These are phyloP conservation scores for Perithous albicinctus DNA, from an alignment of 2,888 invertebrate genomes.

Conservation along the genomic window DNA sequence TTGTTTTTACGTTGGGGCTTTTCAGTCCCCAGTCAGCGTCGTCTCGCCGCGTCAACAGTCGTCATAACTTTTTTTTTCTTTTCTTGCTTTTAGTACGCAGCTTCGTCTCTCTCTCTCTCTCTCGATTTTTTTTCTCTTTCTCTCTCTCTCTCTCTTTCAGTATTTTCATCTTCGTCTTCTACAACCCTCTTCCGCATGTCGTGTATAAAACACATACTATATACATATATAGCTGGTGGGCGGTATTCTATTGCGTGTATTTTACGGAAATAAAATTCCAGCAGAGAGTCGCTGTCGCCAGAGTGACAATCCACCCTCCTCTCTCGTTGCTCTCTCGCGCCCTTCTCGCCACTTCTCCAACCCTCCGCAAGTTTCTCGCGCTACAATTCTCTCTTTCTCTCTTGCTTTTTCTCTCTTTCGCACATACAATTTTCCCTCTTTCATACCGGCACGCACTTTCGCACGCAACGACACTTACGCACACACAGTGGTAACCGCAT, in stretches of 20 bases:
- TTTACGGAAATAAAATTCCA: slow-evolving; percentile 62
- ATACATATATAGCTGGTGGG: not conserved
- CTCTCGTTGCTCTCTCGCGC: slow-evolving; percentile 46
- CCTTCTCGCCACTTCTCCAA: slow-evolving; percentile 41
- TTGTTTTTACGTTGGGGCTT: not conserved
- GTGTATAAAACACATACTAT: not conserved
- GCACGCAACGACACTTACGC: slow-evolving; percentile 54
- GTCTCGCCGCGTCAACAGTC: slow-evolving; percentile 38
- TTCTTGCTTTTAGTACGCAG: not conserved
- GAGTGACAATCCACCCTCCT: slow-evolving; percentile 54
- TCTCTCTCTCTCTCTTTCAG: no score
- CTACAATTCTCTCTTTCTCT: slow-evolving; percentile 9
- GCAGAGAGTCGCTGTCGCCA: slow-evolving; percentile 29
- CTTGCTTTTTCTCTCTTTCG: slow-evolving; percentile 23
- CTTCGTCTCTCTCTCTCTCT: not conserved
- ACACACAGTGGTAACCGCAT: slow-evolving; percentile 5
- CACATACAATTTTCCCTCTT: slow-evolving; percentile 16
- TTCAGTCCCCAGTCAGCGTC: not conserved
- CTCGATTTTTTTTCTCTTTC: not conserved
- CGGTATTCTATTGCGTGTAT: not conserved
- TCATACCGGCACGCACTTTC: slow-evolving; percentile 29
- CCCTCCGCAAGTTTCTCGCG: slow-evolving; percentile 21
- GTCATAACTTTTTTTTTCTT: slow-evolving; percentile 25
- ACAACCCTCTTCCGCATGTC: not conserved
- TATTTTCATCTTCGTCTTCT: no score